Percentiles rank a stretch among this genome's conserved stretches.
phyloP scores from a whole-genome alignment of 2,113 vertebrate species.

The Thomomys bottae region DNA sequence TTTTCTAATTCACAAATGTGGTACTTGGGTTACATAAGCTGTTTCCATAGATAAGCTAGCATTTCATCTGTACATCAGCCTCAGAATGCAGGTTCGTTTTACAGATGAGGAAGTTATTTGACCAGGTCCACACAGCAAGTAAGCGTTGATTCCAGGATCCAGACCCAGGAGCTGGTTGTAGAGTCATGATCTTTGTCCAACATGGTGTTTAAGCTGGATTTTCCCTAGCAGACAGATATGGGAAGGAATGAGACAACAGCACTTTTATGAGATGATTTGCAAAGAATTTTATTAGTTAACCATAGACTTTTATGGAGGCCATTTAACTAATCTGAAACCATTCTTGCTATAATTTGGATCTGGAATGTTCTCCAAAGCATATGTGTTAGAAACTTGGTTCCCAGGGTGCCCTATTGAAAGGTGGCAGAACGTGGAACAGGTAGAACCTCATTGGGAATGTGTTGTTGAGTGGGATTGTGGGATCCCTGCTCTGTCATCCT shows the following conservation, averaged over 20 bases:
- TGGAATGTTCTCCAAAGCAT: not conserved
- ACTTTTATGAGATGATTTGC: not conserved
- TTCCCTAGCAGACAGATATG: not conserved
- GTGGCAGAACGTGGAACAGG: not conserved
- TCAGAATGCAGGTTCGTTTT: not conserved
- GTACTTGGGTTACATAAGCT: not conserved
- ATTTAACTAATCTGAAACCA: slow-evolving; percentile 7
- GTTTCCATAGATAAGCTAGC: not conserved
- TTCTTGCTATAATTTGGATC: not conserved
- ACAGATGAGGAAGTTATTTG: not conserved
- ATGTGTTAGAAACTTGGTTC: not conserved
- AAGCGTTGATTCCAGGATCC: not conserved
- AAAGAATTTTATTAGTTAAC: not conserved
- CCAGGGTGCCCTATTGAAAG: not conserved
- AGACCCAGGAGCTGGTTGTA: not conserved
- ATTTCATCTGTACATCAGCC: not conserved
- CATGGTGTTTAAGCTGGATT: not conserved
- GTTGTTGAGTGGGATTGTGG: not conserved
- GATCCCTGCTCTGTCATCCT: not conserved
- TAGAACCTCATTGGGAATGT: too few relatives aligned
- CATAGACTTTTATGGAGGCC: slow-evolving; percentile 34
- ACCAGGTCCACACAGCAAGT: not conserved
- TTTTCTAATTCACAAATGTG: not conserved
- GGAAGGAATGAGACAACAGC: not conserved
- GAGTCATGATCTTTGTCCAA: not conserved